Base-by-base conservation (phyloP, 2,113 vertebrate genomes). In the Phrynosoma blainvillii region DNA sequence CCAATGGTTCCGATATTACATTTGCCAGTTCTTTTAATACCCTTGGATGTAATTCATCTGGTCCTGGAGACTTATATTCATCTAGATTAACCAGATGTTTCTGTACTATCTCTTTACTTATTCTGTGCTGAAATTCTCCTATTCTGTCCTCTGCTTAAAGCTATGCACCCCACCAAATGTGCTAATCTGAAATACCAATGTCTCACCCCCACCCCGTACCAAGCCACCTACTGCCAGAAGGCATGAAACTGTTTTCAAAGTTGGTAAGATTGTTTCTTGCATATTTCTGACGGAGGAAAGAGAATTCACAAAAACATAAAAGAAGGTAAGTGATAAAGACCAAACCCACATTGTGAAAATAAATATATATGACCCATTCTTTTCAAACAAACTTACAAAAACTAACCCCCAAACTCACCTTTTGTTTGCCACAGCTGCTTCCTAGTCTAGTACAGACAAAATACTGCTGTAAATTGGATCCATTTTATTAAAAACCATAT, bases 391-490 rank as follows among this genome's bases (percentile, higher is more conserved):
- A 21, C 30, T 5, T 4, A 13, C 7, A 78, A 56, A 92, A 94
- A 62, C 87, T 82, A 94, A 91, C 89, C 90, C 91, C 92, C 88
- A 94, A 91, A 91, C 93, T 85, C 11, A 5, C 87, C 90, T 90
- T 95, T 92, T 92, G 86, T 89, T 91, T 91, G 2, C 77, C 86
- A 91, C 89, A 79, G 32, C 16, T 84, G 21, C 75, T 81, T 88
- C 85, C 80, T 92, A 84, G 89, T 92, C 93, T 93, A 93, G 93
- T 32, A 0, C 90, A 85, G 88, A 82, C 75, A 86, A 70, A 93
- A 91, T 82, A 94, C 87, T 94, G 95, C 93, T 88, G 90, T 0
- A 77, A 52, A 90, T 89, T 88, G 75, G 89, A 91, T 93, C 90
- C 89, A n/a, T 91, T 79, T 23, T 9, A n/a, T 78, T 21, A 87